A percentile compares a stretch with the other conserved stretches of the same genome.
Evolutionary conservation across 2,888 invertebrate species (phyloP).

Genomic region (Lepidochrysops patricia): DNA sequence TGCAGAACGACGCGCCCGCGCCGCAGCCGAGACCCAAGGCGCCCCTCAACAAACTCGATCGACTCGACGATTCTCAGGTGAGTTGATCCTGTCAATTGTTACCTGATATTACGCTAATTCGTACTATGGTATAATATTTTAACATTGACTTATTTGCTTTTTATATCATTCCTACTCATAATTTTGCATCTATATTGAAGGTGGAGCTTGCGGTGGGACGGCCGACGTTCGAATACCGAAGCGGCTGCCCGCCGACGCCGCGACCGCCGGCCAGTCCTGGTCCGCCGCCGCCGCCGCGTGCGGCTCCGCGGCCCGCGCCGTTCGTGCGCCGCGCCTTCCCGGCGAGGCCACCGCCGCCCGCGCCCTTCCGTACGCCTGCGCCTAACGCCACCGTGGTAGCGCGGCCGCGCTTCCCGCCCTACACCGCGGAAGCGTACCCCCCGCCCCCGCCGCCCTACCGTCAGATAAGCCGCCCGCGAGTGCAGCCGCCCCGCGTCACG

Average conservation of each 20-base stretch:
- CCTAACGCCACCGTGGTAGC: slow-evolving; percentile 31
- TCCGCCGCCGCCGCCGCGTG: slow-evolving; percentile 29
- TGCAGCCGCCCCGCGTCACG: slow-evolving; percentile 41
- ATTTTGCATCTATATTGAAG: slow-evolving; percentile 27
- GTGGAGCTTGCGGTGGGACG: slow-evolving; percentile 61
- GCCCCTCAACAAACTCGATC: slow-evolving; percentile 54
- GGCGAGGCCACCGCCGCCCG: slow-evolving; percentile 26
- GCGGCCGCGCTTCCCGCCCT: slow-evolving; percentile 26
- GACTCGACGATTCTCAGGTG: slow-evolving; percentile 59
- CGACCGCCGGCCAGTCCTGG: slow-evolving; percentile 26
- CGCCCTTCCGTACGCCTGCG: slow-evolving; percentile 29
- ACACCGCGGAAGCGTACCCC: slow-evolving; percentile 26
- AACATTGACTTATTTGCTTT: no score
- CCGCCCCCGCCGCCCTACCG: slow-evolving; percentile 36
- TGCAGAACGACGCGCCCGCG: slow-evolving; percentile 86
- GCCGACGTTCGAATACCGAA: slow-evolving; percentile 55
- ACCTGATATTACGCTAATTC: no score
- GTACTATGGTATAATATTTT: no score
- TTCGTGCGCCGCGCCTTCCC: slow-evolving; percentile 30
- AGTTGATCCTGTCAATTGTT: slow-evolving; percentile 16
- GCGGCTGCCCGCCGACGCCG: slow-evolving; percentile 33
- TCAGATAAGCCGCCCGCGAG: slow-evolving; percentile 29
- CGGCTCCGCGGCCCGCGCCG: slow-evolving; percentile 30
- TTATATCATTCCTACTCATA: no score
- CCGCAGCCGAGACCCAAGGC: slow-evolving; percentile 46